Percentiles rank a stretch among this genome's conserved stretches.
These are phyloP conservation scores for Okapia johnstoni DNA, from an alignment of 2,113 vertebrate species.

Conservation along the genomic window DNA sequence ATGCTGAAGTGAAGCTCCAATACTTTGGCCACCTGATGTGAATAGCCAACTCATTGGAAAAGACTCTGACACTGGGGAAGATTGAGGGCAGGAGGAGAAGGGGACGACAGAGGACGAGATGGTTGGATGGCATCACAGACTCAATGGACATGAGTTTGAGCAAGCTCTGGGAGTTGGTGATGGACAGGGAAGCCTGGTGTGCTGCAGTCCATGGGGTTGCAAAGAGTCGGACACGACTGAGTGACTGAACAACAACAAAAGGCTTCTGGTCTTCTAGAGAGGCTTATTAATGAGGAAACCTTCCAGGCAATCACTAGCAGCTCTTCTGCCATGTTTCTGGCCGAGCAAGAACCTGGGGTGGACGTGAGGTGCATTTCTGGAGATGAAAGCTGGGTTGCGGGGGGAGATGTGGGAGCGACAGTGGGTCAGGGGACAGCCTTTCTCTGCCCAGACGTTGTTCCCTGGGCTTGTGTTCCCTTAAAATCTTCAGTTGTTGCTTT, in stretches of 20 bases:
- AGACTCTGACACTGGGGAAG: neutral
- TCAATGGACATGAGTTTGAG: neutral
- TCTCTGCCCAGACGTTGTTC: neutral
- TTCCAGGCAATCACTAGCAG: neutral
- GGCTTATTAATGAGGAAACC: neutral
- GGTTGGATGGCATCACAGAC: neutral
- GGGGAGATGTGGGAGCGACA: accelerated
- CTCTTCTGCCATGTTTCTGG: neutral
- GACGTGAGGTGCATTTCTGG: neutral
- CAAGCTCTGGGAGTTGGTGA: neutral
- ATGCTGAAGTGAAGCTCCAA: neutral
- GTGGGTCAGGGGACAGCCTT: neutral
- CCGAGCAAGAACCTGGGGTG: neutral
- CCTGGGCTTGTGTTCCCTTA: neutral
- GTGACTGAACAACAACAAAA: neutral
- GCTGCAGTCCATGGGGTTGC: neutral
- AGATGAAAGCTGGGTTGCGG: neutral
- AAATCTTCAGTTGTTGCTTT: neutral
- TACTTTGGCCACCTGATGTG: neutral
- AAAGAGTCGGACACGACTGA: accelerated
- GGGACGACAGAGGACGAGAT: neutral
- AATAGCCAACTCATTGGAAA: neutral
- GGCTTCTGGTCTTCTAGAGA: neutral
- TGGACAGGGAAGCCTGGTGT: accelerated
- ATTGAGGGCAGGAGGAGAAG: neutral